These are phyloP conservation scores for Polypedilum vanderplanki DNA, from an alignment of 1,140 invertebrate species.

Conservation along the genomic window DNA sequence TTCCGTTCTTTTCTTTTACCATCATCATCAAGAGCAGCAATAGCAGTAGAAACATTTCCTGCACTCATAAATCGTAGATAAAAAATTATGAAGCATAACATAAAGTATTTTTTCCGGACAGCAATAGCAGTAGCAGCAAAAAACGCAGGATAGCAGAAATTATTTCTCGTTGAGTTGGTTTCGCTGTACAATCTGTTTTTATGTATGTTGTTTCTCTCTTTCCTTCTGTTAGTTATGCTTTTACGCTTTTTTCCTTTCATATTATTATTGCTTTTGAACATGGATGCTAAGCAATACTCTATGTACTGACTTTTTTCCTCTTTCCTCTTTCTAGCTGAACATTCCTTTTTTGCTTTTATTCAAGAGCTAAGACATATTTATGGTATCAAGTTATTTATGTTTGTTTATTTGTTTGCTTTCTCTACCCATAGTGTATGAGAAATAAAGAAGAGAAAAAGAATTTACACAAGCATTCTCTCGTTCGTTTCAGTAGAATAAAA, in stretches of 20 bases:
- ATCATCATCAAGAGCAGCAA: background rate
- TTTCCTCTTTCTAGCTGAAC: background rate
- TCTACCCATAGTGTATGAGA: background rate
- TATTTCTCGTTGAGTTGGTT: constrained; percentile 12
- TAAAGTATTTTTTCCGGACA: background rate
- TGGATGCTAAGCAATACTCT: background rate
- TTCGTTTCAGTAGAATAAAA: background rate
- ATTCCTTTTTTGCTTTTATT: background rate
- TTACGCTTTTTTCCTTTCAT: background rate
- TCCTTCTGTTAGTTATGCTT: constrained; percentile 6
- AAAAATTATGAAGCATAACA: background rate
- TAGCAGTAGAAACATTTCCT: background rate
- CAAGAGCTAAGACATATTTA: constrained; percentile 19
- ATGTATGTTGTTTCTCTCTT: background rate
- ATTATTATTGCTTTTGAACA: background rate
- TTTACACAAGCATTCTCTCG: background rate
- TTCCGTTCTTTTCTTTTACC: no score
- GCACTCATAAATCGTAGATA: background rate
- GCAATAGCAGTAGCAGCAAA: background rate
- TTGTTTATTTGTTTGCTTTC: constrained; percentile 27
- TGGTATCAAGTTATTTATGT: constrained; percentile 26
- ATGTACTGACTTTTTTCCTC: constrained; percentile 14
- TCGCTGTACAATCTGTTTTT: background rate
- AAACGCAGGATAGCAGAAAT: background rate
- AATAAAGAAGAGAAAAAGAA: no score